Percentiles rank a stretch among this genome's conserved stretches.
phyloP scores from a whole-genome alignment of 2,113 vertebrate species.

The Carlito syrichta region DNA sequence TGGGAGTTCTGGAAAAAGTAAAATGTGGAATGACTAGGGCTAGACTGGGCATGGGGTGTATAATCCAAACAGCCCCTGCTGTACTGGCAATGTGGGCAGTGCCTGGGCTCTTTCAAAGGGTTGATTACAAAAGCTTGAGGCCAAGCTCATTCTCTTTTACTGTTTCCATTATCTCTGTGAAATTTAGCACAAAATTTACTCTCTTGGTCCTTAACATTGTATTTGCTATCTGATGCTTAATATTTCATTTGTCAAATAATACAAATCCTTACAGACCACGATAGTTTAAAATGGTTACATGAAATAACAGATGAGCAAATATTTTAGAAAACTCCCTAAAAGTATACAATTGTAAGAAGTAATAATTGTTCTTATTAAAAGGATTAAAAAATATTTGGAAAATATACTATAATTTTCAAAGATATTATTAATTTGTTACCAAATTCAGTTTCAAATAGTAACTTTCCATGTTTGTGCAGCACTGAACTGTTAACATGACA shows the following conservation, averaged over 20 bases:
- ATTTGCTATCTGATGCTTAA: neutral
- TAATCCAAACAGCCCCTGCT: neutral
- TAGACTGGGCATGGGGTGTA: rapidly evolving
- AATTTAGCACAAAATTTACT: neutral
- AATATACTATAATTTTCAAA: neutral
- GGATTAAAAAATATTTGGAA: neutral
- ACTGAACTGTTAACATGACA: neutral
- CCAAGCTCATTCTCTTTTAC: neutral
- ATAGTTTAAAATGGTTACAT: neutral
- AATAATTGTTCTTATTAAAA: neutral
- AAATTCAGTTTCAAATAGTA: neutral
- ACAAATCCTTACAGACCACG: neutral
- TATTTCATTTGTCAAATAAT: neutral
- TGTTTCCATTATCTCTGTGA: neutral
- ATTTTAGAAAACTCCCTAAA: neutral
- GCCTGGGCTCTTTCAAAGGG: neutral
- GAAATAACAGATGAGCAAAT: neutral
- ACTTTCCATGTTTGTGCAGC: neutral
- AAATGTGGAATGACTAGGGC: neutral
- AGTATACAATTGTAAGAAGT: neutral
- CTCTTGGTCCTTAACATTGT: neutral
- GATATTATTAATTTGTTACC: neutral
- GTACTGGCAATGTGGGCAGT: neutral
- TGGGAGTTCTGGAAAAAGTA: neutral
- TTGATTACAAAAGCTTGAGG: neutral